Evolutionary conservation across 2,797 vertebrate genomes (phyloP).

Genomic region (Chrosomus eos): DNA sequence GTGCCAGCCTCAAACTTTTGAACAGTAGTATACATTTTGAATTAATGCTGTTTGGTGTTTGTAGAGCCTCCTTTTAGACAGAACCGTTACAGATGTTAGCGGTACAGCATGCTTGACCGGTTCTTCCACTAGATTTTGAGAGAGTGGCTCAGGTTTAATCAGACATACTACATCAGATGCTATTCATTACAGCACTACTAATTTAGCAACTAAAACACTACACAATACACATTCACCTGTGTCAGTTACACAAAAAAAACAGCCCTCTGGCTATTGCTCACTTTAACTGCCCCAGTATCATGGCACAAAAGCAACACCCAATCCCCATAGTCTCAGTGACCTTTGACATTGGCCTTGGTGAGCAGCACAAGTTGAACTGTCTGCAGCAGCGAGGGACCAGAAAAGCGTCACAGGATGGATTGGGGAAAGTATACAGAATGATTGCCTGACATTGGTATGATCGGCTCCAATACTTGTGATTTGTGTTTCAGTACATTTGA

Average conservation of each 20-base stretch:
- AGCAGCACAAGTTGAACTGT: conserved; percentile 99
- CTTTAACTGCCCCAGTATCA: conserved; percentile 68
- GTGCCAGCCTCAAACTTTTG: not conserved
- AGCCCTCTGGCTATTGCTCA: conserved; percentile 80
- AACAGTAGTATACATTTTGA: not conserved
- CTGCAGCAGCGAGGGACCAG: conserved; percentile 99
- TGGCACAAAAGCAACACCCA: conserved; percentile 57
- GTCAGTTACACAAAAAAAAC: conserved; percentile 27
- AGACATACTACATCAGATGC: not conserved
- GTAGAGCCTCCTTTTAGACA: not conserved
- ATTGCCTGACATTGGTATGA: conserved; percentile 99
- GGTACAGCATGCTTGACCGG: not conserved
- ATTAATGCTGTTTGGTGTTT: not conserved
- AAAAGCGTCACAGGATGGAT: conserved; percentile 99
- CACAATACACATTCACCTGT: conserved; percentile 13
- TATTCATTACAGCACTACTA: conserved; percentile 10
- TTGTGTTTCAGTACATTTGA: conserved; percentile 84
- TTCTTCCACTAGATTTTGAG: not conserved
- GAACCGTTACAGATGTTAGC: not conserved
- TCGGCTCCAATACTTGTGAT: conserved; percentile 99
- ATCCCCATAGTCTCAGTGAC: conserved; percentile 86
- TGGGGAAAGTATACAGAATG: conserved; percentile 99
- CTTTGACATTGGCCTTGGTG: conserved; percentile 99
- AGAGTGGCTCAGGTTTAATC: not conserved
- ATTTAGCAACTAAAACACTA: conserved; percentile 13